Base-by-base conservation (phyloP, 2,113 vertebrate species). In the Caranx melampygus region DNA sequence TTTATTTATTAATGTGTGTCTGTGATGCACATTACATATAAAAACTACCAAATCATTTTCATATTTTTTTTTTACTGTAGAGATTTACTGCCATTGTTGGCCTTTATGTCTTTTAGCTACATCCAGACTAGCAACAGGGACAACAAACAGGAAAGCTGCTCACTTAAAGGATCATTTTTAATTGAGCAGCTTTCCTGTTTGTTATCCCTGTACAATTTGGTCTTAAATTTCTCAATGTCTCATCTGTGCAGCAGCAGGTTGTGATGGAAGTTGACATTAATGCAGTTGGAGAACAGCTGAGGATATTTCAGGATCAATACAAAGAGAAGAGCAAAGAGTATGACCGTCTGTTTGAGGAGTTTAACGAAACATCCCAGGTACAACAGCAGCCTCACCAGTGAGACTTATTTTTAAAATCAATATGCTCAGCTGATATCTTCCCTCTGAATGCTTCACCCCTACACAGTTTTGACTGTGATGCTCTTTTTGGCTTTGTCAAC, bases 261-360 rank as follows among this genome's bases (percentile, higher is more conserved):
- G 96, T 96, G 52, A 97, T 99, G 94, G 98, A 99, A 79, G 96
- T 97, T 76, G 97, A 96, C 89, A 97, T 97, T 79, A 97, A 98
- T 92, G 97, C 96, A 83, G 97, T 98, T 79, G 97, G 97, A 68
- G 98, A 99, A 88, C 98, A 99, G 91, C 95, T 99, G 63, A 97
- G 96, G 66, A 96, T 97, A 91, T 98, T 98, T 92, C 98, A 99
- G 73, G 95, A 95, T 87, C 97, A 98, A 83, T 99, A 96, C 90
- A 96, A 98, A 94, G 96, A 98, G 93, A 99, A 98, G 93, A 99
- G 96, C 90, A 92, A 95, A 88, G 98, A 99, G 87, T 99, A 98
- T 58, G 97, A 99, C 90, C 92, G 93, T 45, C 96, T 99, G 45
- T 98, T 97, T 85, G 96, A 99, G 89, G 97, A 97, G 91, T 97